Percentiles rank a stretch among this genome's conserved stretches.
These are phyloP conservation scores for Hyposmocoma kahamanoa DNA, from an alignment of 1,140 invertebrate species.

Conservation along the genomic window DNA sequence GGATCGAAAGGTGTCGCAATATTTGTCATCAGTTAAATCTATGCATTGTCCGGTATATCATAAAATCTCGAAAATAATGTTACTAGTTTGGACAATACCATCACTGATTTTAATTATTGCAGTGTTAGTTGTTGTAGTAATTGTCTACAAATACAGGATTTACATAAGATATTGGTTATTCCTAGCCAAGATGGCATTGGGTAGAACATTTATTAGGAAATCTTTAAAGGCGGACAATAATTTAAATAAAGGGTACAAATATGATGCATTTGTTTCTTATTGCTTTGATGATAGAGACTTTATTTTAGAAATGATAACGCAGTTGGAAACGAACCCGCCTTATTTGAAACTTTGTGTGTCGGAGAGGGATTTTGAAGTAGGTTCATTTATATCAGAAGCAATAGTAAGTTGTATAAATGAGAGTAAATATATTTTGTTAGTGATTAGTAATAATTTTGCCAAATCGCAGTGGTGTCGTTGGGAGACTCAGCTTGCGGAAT, in stretches of 20 bases:
- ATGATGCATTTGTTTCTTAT: slow-evolving; percentile 81
- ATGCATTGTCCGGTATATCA: slow-evolving; percentile 43
- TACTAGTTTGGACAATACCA: slow-evolving; percentile 50
- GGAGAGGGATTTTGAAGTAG: slow-evolving; percentile 79
- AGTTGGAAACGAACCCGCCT: slow-evolving; percentile 74
- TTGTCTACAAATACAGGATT: slow-evolving; percentile 57
- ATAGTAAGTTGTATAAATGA: slow-evolving; percentile 75
- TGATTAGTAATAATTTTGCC: slow-evolving; percentile 78
- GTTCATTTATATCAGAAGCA: slow-evolving; percentile 76
- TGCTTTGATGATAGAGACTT: slow-evolving; percentile 77
- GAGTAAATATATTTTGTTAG: slow-evolving; percentile 76
- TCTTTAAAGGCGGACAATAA: slow-evolving; percentile 20
- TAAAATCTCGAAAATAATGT: slow-evolving; percentile 45
- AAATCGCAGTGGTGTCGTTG: slow-evolving; percentile 80
- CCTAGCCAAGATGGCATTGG: slow-evolving; percentile 62
- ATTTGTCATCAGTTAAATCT: slow-evolving; percentile 45
- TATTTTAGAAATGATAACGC: slow-evolving; percentile 73
- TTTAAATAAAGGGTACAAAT: slow-evolving; percentile 59
- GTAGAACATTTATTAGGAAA: slow-evolving; percentile 53
- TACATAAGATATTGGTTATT: slow-evolving; percentile 75
- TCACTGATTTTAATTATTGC: slow-evolving; percentile 37
- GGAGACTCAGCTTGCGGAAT: slow-evolving; percentile 77
- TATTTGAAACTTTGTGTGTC: slow-evolving; percentile 77
- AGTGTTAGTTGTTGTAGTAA: slow-evolving; percentile 23
- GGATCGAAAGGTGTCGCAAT: slow-evolving; percentile 48